Evolutionary conservation across 2,797 vertebrate species (phyloP), one percentile per base, ranked within the genome.

Genomic region (Malurus leucopterus): DNA sequence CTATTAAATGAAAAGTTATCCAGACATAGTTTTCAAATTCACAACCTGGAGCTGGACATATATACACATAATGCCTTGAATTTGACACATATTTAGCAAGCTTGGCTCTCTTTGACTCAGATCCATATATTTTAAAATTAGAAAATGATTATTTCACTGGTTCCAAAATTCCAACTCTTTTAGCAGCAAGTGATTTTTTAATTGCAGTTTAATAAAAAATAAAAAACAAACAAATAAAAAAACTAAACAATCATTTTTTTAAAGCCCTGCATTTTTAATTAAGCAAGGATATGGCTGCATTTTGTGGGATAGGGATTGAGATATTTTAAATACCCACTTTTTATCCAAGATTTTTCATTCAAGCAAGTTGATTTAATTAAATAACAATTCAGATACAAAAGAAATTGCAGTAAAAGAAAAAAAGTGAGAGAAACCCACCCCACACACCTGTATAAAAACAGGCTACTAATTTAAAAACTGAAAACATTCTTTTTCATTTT

Each of bases 161-260:
- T 83, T 91, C 27, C 10, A 87, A 80, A 92, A 89, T 79, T 59
- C 30, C 65, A 44, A 57, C 29, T 74, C 34, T 68, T 80, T 10
- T 70, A 32, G 22, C 21, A 74, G 36, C 1, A 63, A 73, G 6
- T 18, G 11, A 47, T 62, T 36, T 54, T 34, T 5, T 3, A 27
- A 47, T 24, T 67, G 14, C 18, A 15, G 8, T 36, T 90, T 70
- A 51, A 61, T 51, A 3, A 15, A 34, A 53, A 57, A 8, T 40
- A n/a, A n/a, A 9, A 46, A 30, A 26, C 4, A 53, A 34, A 8
- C 34, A 29, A 44, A 12, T 22, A 13, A 46, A 46, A 11, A 22
- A 46, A 46, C 44, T 13, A 46, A 46, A 13, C 7, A 44, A 44
- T 17, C 14, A 40, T 40, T 18, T 18, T 51, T 51, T 51, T 30